Percentiles rank a stretch among this genome's conserved stretches.
Conservation (phyloP, 2,797 vertebrate species). For the Molossus molossus region DNA sequence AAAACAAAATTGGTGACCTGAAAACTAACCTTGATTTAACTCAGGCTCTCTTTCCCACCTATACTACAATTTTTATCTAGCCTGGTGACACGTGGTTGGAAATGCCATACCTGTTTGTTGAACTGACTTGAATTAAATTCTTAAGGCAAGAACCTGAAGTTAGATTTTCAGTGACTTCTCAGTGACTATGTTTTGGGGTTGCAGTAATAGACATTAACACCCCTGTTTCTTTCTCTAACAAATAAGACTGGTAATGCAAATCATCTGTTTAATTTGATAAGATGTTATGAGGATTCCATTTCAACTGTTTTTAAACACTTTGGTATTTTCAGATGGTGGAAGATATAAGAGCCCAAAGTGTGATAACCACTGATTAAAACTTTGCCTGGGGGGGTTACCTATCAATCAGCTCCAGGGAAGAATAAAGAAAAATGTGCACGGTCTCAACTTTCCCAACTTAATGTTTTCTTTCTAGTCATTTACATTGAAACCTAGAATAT, state of each 20-base stretch:
- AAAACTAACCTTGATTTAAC: not conserved
- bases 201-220: not conserved
- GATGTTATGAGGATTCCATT: not conserved
- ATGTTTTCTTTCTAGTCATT: conserved; percentile 37
- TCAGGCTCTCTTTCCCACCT: not conserved
- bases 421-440: not conserved
- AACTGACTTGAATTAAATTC: conserved; percentile 15
- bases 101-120: not conserved
- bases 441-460: not conserved
- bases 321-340: not conserved
- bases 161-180: not conserved
- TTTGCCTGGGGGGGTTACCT: conserved; percentile 2
- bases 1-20: not conserved
- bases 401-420: not conserved
- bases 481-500: not conserved
- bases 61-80: not conserved
- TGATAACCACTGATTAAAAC: conserved; percentile 20
- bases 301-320: not conserved
- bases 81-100: not conserved
- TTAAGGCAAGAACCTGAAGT: conserved; percentile 29
- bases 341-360: not conserved
- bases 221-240: conserved; percentile 47
- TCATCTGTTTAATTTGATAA: conserved; percentile 44
- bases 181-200: not conserved
- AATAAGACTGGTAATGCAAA: not conserved